Evolutionary conservation across 2,888 invertebrate genomes (phyloP), one percentile per base, ranked within the genome.

Genomic region (Andricus quercusramuli): DNA sequence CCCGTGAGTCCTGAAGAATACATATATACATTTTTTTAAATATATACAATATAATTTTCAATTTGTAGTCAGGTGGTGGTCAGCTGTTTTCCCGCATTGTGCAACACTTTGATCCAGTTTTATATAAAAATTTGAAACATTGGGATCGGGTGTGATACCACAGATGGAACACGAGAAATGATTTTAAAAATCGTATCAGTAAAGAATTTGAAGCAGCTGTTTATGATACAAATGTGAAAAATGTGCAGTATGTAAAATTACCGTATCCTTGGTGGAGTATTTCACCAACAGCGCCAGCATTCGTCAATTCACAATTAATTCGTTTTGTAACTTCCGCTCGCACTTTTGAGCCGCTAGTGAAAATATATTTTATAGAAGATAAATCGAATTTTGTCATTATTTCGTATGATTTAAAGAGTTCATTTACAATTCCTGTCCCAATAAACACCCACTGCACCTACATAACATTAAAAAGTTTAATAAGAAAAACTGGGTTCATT

Each of bases 1-100:
- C 91, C 91, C 1, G 91, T 91, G 80, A 89, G 85, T 25, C 91
- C 91, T 91, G 25, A 15, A 11, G 22, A 32, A 47, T n/a, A 76
- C 20, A n/a, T 25, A 25, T 25, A 25, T 9, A 47, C 17, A 41
- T 20, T 20, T 9, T 9, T 41, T 41, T 68, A n/a, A n/a, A 41
- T 67, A 11, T 37, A 13, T n/a, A n/a, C n/a, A 37, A 37, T 37
- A 0, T 37, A 6, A 37, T 37, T 37, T 37, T 37, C 8, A 37
- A 37, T 37, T 6, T 37, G 37, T 37, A 37, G 8, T 37, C 9
- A 37, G 8, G 1, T 37, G 9, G 37, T 37, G 8, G 8, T 37
- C 37, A 37, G 37, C 1, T 37, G 37, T 8, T 37, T 37, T 37
- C 25, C 13, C 29, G 64, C 5, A 1, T 15, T 65, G 2, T 5